Percentiles rank a stretch among this genome's conserved stretches.
Conservation (phyloP, 2,888 invertebrate species). For the Drosophila antonietae region DNA sequence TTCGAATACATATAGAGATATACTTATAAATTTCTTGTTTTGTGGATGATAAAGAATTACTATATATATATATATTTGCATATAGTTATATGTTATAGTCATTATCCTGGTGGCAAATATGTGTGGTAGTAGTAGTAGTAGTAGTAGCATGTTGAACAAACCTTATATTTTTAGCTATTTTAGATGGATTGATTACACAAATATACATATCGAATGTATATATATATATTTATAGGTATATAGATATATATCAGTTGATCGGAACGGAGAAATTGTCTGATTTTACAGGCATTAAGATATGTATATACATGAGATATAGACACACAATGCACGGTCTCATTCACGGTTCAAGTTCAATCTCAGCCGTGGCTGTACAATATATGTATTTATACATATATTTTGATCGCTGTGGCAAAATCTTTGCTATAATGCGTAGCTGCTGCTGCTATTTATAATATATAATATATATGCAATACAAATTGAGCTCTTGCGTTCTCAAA, state of each 20-base stretch:
- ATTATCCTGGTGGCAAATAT: constrained; percentile 72
- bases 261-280: constrained; percentile 51
- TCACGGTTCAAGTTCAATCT: constrained; percentile 37
- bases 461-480: constrained; percentile 48
- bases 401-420: constrained; percentile 46
- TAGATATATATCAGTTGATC: constrained; percentile 35
- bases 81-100: constrained; percentile 52
- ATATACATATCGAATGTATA: constrained; percentile 43
- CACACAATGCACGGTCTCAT: constrained; percentile 43
- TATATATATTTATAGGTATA: constrained; percentile 32
- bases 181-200: constrained; percentile 52
- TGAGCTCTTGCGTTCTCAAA: constrained; percentile 56
- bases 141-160: constrained; percentile 73
- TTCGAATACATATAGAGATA: constrained; percentile 66
- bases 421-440: constrained; percentile 56
- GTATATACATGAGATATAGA: constrained; percentile 30
- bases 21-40: constrained; percentile 48
- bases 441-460: constrained; percentile 46
- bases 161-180: constrained; percentile 64
- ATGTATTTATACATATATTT: constrained; percentile 29
- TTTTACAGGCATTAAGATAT: constrained; percentile 46
- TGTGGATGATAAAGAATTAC: constrained; percentile 66
- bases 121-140: constrained; percentile 64
- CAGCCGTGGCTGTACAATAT: constrained; percentile 36
- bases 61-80: constrained; percentile 45